A percentile compares a stretch with the other conserved stretches of the same genome.
Evolutionary conservation across 2,797 vertebrate species (phyloP).

Genomic region (Naso thynnoides): DNA sequence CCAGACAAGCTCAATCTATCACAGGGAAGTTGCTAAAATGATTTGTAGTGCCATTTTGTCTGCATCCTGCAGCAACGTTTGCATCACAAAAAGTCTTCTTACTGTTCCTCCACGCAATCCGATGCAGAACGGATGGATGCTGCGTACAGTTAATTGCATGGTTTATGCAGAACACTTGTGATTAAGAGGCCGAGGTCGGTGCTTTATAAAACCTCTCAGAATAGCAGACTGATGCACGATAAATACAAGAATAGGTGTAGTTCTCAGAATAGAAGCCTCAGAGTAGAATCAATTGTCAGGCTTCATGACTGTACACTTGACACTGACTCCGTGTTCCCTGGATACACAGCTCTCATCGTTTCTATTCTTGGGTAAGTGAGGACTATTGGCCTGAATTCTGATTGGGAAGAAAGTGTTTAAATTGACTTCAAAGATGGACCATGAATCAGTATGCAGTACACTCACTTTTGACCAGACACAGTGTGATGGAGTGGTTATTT

Average conservation of each 20-base stretch:
- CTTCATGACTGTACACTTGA: slow-evolving; percentile 15
- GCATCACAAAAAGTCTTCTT: background rate
- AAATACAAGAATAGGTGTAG: slow-evolving; percentile 18
- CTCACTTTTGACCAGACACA: background rate
- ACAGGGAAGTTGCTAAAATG: slow-evolving; percentile 10
- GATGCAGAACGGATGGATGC: too few relatives aligned
- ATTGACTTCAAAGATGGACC: background rate
- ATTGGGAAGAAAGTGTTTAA: background rate
- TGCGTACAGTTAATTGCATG: fast-evolving
- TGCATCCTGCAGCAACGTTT: background rate
- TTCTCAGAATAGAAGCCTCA: slow-evolving; percentile 31
- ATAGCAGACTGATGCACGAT: slow-evolving; percentile 9
- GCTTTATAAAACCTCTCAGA: slow-evolving; percentile 12
- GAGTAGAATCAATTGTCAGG: slow-evolving; percentile 26
- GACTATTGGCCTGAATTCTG: background rate
- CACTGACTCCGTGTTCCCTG: slow-evolving; percentile 14
- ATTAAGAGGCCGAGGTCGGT: background rate
- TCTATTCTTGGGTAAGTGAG: slow-evolving; percentile 10
- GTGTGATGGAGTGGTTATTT: background rate
- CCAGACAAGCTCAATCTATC: slow-evolving; percentile 42
- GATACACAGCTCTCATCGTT: background rate
- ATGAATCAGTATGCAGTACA: too few relatives aligned
- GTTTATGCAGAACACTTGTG: slow-evolving; percentile 1
- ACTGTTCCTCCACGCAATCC: too few relatives aligned
- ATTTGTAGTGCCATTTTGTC: slow-evolving; percentile 25